Percentiles rank a stretch among this genome's conserved stretches.
These are phyloP conservation scores for Acronicta alni DNA, from an alignment of 2,888 invertebrate species.

Conservation along the genomic window DNA sequence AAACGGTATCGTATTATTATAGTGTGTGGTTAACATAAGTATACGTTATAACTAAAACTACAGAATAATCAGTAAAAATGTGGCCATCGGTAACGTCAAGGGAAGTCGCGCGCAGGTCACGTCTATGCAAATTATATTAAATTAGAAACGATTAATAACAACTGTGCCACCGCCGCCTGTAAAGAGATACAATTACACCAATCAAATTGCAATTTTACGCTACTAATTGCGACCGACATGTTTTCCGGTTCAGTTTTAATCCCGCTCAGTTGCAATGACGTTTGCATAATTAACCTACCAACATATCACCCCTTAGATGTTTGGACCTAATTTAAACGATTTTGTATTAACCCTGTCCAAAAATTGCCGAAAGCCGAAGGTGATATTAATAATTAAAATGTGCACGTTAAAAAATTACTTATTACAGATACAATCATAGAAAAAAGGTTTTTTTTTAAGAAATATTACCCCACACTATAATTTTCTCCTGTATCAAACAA, in stretches of 20 bases:
- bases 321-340: constrained; percentile 24
- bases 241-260: constrained; percentile 76
- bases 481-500: too few relatives aligned
- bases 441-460: too few relatives aligned
- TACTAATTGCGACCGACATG: constrained; percentile 85
- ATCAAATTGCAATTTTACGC: constrained; percentile 87
- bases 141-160: constrained; percentile 89
- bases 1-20: too few relatives aligned
- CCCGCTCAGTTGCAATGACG: constrained; percentile 59
- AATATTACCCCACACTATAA: too few relatives aligned
- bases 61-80: background rate
- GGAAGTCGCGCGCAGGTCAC: constrained; percentile 72
- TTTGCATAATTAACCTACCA: constrained; percentile 40
- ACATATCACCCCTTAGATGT: constrained; percentile 45
- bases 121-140: constrained; percentile 89
- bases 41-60: background rate
- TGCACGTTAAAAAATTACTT: too few relatives aligned
- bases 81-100: background rate
- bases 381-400: too few relatives aligned
- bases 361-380: background rate
- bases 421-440: too few relatives aligned
- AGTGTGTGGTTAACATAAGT: too few relatives aligned
- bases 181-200: constrained; percentile 89
- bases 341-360: constrained; percentile 1
- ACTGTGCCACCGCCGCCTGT: constrained; percentile 82